Evolutionary conservation across 2,113 vertebrate species (phyloP).

Genomic region (Gorsachius goisagi): DNA sequence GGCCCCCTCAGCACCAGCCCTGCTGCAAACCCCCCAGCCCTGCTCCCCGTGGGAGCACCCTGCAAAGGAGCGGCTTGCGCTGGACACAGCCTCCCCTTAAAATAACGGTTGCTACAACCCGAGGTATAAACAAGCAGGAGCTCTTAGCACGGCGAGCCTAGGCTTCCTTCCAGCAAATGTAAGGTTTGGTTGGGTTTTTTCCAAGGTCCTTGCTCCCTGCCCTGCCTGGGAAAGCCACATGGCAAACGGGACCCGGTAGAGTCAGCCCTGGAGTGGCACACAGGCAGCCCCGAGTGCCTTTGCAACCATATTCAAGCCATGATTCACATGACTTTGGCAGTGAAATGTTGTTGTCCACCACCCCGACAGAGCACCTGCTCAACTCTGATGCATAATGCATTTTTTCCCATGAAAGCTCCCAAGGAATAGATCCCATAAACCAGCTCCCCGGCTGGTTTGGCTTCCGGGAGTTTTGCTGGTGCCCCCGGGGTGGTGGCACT

Average conservation of each 20-base stretch:
- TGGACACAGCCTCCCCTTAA: not conserved
- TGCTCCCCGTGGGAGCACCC: accelerated
- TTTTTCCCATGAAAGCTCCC: not conserved
- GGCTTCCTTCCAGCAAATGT: conserved; percentile 23
- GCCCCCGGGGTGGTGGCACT: not conserved
- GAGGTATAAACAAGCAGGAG: not conserved
- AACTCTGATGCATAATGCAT: not conserved
- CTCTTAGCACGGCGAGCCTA: not conserved
- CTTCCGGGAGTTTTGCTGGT: not conserved
- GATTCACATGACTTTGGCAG: accelerated
- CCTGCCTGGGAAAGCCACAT: not conserved
- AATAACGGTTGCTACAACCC: not conserved
- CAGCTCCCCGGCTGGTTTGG: not conserved
- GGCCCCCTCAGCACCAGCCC: not conserved
- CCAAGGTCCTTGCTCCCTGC: conserved; percentile 8
- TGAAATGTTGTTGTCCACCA: not conserved
- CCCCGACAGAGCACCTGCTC: accelerated
- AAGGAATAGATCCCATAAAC: not conserved
- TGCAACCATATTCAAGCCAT: not conserved
- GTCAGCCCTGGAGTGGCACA: not conserved
- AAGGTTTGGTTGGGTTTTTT: not conserved
- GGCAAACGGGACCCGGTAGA: not conserved
- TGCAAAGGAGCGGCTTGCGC: accelerated
- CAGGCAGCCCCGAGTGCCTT: not conserved
- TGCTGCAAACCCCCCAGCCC: not conserved